Evolutionary conservation across 2,797 vertebrate species (phyloP).

Genomic region (Sternotherus odoratus): DNA sequence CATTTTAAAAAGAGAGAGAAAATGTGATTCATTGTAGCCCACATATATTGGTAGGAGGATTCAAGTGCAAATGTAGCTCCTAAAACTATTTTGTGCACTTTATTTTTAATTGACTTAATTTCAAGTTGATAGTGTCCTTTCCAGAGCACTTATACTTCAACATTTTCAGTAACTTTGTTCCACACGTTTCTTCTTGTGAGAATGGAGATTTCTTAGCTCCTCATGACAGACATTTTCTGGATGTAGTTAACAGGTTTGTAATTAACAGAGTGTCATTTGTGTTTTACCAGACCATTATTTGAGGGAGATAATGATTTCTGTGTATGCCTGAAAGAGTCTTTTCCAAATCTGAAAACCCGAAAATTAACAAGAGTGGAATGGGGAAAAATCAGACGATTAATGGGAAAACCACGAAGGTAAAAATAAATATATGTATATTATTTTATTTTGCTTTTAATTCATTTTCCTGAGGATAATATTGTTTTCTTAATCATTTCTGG

Average conservation of each 20-base stretch:
- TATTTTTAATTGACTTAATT: conserved; percentile 23
- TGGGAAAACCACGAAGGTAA: conserved; percentile 99
- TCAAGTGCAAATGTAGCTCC: neutral
- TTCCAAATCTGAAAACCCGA: conserved; percentile 96
- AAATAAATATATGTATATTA: neutral
- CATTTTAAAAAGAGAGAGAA: neutral
- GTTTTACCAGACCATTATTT: conserved; percentile 92
- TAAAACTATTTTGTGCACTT: neutral
- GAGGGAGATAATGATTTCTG: conserved; percentile 99
- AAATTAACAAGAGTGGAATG: conserved; percentile 97
- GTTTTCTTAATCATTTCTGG: neutral
- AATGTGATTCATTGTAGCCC: neutral
- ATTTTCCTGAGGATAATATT: neutral
- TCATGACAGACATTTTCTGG: neutral
- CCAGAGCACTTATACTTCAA: neutral
- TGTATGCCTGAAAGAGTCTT: conserved; percentile 97
- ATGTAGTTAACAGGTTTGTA: neutral
- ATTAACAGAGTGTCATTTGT: conserved; percentile 58
- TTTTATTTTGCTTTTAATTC: conserved; percentile 18
- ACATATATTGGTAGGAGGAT: neutral
- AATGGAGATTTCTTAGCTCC: neutral
- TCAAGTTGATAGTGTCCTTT: neutral
- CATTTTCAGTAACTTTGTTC: neutral
- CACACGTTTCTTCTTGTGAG: neutral
- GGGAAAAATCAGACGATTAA: conserved; percentile 96